Conservation (phyloP, 2,888 invertebrate species). For the Parnassius smintheus region DNA sequence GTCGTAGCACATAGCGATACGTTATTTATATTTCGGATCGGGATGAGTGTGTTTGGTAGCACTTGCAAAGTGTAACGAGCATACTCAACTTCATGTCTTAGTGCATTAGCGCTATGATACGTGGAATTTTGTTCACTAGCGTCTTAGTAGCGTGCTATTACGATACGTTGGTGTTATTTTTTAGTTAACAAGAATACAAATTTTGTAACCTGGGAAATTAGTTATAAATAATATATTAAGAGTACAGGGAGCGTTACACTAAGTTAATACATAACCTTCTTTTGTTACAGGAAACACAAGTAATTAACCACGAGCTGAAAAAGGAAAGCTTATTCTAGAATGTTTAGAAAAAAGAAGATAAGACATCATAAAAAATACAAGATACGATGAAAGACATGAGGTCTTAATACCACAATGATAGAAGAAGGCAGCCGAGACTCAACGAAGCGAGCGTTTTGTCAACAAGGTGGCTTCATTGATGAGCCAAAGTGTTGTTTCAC, state of each 20-base stretch:
- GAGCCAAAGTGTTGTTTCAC: constrained; percentile 47
- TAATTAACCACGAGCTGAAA: constrained; percentile 11
- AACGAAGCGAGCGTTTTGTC: constrained; percentile 39
- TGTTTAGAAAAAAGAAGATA: constrained; percentile 49
- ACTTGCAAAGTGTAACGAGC: too few species aligned
- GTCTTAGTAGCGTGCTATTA: too few species aligned
- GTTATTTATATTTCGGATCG: too few species aligned
- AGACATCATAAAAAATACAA: constrained; percentile 60
- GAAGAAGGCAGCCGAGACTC: constrained; percentile 44
- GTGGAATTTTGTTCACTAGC: too few species aligned
- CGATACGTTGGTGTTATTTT: too few species aligned
- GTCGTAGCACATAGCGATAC: too few species aligned
- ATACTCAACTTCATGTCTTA: too few species aligned
- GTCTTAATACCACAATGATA: constrained; percentile 42
- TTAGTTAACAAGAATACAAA: too few species aligned
- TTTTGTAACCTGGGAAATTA: too few species aligned
- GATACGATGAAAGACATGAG: constrained; percentile 49
- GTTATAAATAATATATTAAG: too few species aligned
- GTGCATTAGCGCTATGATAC: too few species aligned
- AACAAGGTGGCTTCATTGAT: constrained; percentile 34
- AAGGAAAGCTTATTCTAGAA: constrained; percentile 35
- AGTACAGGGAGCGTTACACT: background rate
- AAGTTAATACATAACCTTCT: constrained; percentile 3
- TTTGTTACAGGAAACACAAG: constrained; percentile 36
- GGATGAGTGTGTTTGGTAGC: too few species aligned